Base-by-base conservation (phyloP, 1,140 invertebrate species). In the Lucilia sericata region DNA sequence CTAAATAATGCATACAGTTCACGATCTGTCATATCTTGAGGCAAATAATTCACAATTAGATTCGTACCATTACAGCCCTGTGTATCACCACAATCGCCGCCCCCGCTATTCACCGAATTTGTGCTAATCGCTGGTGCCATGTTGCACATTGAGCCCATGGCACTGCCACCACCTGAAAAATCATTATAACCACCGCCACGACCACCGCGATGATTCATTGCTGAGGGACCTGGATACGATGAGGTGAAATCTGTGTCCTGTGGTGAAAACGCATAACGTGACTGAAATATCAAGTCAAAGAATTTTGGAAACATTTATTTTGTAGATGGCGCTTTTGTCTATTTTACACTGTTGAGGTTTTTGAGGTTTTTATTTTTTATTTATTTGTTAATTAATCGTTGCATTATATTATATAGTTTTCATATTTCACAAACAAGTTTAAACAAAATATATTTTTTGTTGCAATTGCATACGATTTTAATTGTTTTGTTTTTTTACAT, bases 1-100 rank as follows among this genome's bases (percentile, higher is more conserved):
- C 95, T 94, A 90, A 99, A 99, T 91, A 99, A 94, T 83, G 95
- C 95, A 89, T 95, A 96, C 49, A 99, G 93, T 87, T 98, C 97
- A 87, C 97, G 96, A 90, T 98, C 97, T 2, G 96, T 96, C 92
- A 98, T 95, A 86, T 94, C 96, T 91, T 99, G 98, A 13, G 98
- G 98, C 85, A 99, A 93, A 91, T 99, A 99, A 92, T 99, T 99
- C 86, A 99, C 95, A 85, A 99, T 99, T 84, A 99, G 93, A 92
- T 98, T 98, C 13, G 96, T 96, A 60, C 90, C 91, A 86, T 88
- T 89, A 85, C 88, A 87, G 78, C 87, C 88, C 81, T 88, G 86
- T 51, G 74, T 86, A 85, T 88, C 88, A 70, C 83, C 86, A 87
- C 76, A 88, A 88, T 65, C 87, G 86, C 88, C 89, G 85, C 49